Conservation (phyloP, 2,113 vertebrate species). For the Fregata magnificens region DNA sequence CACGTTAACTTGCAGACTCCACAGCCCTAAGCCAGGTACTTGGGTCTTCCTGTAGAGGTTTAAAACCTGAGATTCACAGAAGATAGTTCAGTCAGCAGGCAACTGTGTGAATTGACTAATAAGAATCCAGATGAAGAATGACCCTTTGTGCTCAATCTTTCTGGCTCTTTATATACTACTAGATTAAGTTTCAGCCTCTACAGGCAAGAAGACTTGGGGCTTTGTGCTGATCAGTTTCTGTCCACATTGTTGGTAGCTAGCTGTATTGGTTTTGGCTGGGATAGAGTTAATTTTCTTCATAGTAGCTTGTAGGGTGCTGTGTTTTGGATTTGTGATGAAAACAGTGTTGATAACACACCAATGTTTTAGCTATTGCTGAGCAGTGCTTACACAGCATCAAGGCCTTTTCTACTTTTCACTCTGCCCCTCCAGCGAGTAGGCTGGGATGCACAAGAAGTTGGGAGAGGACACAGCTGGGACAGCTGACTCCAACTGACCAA, state of each 20-base stretch:
- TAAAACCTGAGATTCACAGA: background rate
- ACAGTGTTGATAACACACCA: rapidly evolving
- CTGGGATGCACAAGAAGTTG: background rate
- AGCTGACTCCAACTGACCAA: background rate
- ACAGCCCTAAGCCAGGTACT: background rate
- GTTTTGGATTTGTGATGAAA: background rate
- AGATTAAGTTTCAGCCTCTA: background rate
- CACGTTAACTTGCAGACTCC: background rate
- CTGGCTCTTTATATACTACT: background rate
- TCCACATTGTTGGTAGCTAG: background rate
- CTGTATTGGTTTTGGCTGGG: background rate
- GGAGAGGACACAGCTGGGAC: background rate
- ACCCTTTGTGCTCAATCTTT: background rate
- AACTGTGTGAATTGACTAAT: background rate
- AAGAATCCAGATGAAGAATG: background rate
- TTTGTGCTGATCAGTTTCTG: background rate
- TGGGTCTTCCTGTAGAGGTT: background rate
- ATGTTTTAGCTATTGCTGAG: background rate
- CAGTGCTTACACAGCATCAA: background rate
- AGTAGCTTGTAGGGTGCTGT: background rate
- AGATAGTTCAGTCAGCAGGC: background rate
- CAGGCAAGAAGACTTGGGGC: background rate
- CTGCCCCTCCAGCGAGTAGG: background rate
- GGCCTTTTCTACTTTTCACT: background rate
- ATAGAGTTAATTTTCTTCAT: background rate